A percentile compares a stretch with the other conserved stretches of the same genome.
Conservation (phyloP, 2,113 vertebrate species). For the Opisthocomus hoazin region DNA sequence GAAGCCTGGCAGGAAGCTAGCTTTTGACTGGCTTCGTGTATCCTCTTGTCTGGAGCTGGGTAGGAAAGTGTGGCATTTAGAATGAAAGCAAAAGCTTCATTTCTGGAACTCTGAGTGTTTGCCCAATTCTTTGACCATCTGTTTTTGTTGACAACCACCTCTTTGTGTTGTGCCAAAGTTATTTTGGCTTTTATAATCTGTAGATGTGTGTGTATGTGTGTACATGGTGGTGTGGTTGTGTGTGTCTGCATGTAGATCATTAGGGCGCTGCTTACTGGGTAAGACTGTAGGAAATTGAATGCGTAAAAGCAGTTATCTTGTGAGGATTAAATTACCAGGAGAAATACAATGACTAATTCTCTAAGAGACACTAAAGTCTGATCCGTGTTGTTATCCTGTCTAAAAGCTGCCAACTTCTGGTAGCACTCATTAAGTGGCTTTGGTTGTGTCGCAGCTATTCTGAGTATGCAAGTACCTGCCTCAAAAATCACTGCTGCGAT, state of each 20-base stretch:
- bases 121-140: constrained; percentile 85
- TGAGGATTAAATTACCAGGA: not conserved
- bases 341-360: not conserved
- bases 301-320: not conserved
- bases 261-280: not conserved
- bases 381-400: not conserved
- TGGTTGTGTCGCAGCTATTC: not conserved
- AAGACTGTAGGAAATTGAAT: not conserved
- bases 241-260: not conserved
- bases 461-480: not conserved
- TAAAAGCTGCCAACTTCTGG: not conserved
- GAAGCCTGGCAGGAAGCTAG: constrained; percentile 76
- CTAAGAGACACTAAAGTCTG: not conserved
- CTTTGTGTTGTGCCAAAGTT: constrained; percentile 78
- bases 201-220: constrained; percentile 55
- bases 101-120: constrained; percentile 79
- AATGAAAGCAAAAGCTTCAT: constrained; percentile 73
- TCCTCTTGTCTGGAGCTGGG: constrained; percentile 80
- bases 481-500: not conserved
- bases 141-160: constrained; percentile 81
- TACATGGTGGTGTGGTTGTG: not conserved
- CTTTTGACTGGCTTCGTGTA: constrained; percentile 77
- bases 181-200: constrained; percentile 79
- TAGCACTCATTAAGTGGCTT: not conserved
- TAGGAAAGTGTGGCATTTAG: constrained; percentile 79